Percentiles rank a stretch among this genome's conserved stretches.
phyloP scores from a whole-genome alignment of 2,888 invertebrate species.

The Megaustenia siamemsis region DNA sequence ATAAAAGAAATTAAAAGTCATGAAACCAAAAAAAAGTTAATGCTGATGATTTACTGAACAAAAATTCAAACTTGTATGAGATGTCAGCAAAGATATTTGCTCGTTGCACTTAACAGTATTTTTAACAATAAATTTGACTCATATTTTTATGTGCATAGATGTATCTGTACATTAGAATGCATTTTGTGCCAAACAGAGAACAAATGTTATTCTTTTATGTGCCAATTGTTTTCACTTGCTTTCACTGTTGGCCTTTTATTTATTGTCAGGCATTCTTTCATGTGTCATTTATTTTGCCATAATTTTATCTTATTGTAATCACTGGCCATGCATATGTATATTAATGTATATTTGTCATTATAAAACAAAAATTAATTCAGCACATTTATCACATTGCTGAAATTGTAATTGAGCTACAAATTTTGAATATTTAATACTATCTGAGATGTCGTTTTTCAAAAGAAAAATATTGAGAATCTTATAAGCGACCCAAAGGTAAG shows the following conservation, averaged over 20 bases:
- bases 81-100: too few species aligned
- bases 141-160: background rate
- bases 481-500: too few species aligned
- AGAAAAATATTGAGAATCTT: too few species aligned
- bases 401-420: too few species aligned
- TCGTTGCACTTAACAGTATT: background rate
- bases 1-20: too few species aligned
- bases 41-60: too few species aligned
- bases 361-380: background rate
- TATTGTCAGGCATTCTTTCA: constrained; percentile 17
- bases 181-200: constrained; percentile 23
- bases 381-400: background rate
- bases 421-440: too few species aligned
- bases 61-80: too few species aligned
- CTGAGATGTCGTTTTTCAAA: too few species aligned
- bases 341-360: background rate
- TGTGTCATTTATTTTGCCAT: background rate
- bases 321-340: background rate
- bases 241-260: constrained; percentile 6
- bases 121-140: background rate
- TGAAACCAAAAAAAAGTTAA: too few species aligned
- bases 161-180: background rate
- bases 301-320: background rate
- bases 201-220: constrained; percentile 17
- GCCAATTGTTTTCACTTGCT: background rate